Conservation (phyloP, 2,888 invertebrate species). For the Busseola fusca region DNA sequence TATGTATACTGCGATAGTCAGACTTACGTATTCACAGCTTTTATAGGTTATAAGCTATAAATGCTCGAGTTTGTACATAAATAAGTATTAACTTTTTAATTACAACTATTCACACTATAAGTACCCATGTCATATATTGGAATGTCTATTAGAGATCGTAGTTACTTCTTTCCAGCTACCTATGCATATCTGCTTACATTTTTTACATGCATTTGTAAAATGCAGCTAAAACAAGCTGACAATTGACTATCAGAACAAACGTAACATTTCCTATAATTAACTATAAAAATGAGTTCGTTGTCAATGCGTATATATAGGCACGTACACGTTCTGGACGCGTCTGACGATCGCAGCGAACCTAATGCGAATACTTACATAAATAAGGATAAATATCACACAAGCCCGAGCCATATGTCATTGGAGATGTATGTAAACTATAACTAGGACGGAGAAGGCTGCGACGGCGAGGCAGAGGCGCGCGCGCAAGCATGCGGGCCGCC, state of each 20-base stretch:
- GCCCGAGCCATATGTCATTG: constrained; percentile 86
- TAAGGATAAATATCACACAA: constrained; percentile 83
- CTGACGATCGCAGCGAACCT: constrained; percentile 83
- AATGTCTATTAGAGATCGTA: constrained; percentile 68
- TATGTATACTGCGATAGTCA: constrained; percentile 77
- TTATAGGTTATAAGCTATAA: constrained; percentile 65
- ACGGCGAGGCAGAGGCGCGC: constrained; percentile 84
- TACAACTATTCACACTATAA: constrained; percentile 65
- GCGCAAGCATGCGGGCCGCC: constrained; percentile 79
- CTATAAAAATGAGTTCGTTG: constrained; percentile 60
- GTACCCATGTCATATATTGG: constrained; percentile 62
- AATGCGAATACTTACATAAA: constrained; percentile 81
- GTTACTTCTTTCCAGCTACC: constrained; percentile 39
- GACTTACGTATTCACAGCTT: constrained; percentile 66
- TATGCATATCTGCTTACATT: constrained; percentile 54
- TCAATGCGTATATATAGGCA: constrained; percentile 54
- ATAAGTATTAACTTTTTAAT: constrained; percentile 58
- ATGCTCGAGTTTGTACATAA: constrained; percentile 80
- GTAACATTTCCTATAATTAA: constrained; percentile 59
- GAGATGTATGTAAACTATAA: constrained; percentile 86
- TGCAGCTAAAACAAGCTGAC: constrained; percentile 56
- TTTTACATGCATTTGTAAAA: constrained; percentile 58
- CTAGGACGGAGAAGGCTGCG: constrained; percentile 85
- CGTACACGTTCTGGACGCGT: constrained; percentile 52
- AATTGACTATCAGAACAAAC: constrained; percentile 61